Conservation (phyloP, 2,888 invertebrate species). For the Rambutsinella grinnellia region DNA sequence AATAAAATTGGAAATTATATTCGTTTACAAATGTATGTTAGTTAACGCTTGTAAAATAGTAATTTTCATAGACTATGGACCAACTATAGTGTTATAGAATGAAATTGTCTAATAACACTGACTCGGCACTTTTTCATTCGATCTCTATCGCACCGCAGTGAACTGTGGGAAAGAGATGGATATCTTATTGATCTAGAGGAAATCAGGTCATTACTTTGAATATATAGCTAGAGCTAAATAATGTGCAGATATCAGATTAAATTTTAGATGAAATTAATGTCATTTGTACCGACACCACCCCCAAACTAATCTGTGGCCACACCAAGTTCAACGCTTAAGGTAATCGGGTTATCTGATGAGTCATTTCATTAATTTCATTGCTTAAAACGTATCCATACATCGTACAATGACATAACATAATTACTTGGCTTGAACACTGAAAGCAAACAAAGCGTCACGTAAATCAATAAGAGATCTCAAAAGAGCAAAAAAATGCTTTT, state of each 20-base stretch:
- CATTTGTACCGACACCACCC: slow-evolving; percentile 7
- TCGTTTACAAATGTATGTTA: not conserved
- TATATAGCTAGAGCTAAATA: not conserved
- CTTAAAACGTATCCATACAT: not conserved
- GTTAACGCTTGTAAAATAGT: not conserved
- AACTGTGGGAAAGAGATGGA: slow-evolving; percentile 20
- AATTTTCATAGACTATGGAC: not conserved
- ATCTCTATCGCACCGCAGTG: slow-evolving; percentile 11
- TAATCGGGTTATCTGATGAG: slow-evolving; percentile 1
- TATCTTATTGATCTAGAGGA: slow-evolving; percentile 26
- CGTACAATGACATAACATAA: slow-evolving; percentile 9
- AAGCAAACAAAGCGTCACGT: slow-evolving; percentile 13
- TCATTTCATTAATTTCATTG: slow-evolving; percentile 31
- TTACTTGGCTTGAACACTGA: slow-evolving; percentile 5
- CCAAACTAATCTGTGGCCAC: not conserved
- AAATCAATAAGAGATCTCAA: slow-evolving; percentile 16
- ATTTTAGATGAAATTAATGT: slow-evolving; percentile 3
- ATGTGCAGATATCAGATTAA: not conserved
- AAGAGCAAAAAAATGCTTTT: not conserved
- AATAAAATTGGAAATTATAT: not conserved
- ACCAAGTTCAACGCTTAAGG: not conserved
- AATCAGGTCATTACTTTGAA: slow-evolving; percentile 22
- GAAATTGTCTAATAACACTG: slow-evolving; percentile 4
- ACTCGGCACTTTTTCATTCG: slow-evolving; percentile 19
- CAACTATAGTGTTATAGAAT: not conserved